Conservation (phyloP, 2,888 invertebrate genomes). For the Adelphocoris suturalis region DNA sequence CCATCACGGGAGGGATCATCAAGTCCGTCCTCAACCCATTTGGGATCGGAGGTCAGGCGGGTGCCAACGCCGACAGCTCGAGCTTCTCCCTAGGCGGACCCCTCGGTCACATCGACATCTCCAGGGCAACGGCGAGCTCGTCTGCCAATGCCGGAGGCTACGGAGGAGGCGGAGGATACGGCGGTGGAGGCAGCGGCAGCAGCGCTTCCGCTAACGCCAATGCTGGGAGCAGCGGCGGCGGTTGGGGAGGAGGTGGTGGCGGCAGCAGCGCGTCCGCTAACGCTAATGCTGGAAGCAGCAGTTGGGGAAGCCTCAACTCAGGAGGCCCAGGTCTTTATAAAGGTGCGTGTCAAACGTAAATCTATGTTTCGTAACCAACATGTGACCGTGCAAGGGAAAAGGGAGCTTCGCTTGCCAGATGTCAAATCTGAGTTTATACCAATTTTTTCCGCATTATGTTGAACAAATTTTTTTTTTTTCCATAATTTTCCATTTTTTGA, state of each 20-base stretch:
- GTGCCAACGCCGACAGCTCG: slow-evolving; percentile 24
- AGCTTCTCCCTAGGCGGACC: background rate
- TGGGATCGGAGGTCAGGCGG: background rate
- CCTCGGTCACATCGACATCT: background rate
- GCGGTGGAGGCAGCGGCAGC: slow-evolving; percentile 1
- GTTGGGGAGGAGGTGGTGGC: background rate
- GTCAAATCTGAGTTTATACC: no score
- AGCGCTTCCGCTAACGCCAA: slow-evolving; percentile 45
- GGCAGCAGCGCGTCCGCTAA: slow-evolving; percentile 11
- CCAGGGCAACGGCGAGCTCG: background rate
- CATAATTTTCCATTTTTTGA: no score
- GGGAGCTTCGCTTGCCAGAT: no score
- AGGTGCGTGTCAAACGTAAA: background rate
- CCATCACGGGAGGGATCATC: slow-evolving; percentile 12
- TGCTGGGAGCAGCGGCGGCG: background rate
- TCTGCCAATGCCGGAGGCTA: background rate
- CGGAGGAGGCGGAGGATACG: slow-evolving; percentile 22
- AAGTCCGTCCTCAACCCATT: background rate
- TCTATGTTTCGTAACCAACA: no score
- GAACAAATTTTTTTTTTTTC: no score
- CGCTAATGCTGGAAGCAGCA: background rate
- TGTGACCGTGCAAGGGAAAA: no score
- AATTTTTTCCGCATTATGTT: no score
- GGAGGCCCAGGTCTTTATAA: slow-evolving; percentile 34
- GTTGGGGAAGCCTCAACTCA: slow-evolving; percentile 15